A percentile compares a stretch with the other conserved stretches of the same genome.
These are phyloP conservation scores for Tenthredo notha DNA, from an alignment of 2,888 invertebrate genomes.

Conservation along the genomic window DNA sequence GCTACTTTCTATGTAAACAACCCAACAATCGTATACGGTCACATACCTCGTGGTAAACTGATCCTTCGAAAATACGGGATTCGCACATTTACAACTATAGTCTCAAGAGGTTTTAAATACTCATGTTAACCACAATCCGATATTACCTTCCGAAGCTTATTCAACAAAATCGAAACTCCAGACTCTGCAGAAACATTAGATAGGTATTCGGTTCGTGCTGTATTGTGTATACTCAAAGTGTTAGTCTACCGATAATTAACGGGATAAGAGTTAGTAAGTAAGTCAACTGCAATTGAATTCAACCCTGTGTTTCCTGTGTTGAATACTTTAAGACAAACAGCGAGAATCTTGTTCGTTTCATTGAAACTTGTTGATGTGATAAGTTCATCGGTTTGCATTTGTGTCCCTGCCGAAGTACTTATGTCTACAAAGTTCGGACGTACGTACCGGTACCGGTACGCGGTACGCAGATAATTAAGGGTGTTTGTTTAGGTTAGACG, in stretches of 20 bases:
- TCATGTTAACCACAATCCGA: background rate
- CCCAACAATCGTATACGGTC: constrained; percentile 3
- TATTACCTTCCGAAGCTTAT: background rate
- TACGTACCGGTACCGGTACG: background rate
- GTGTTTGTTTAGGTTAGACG: constrained; percentile 47
- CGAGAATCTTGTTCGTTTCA: constrained; percentile 26
- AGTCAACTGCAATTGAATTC: constrained; percentile 32
- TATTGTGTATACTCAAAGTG: background rate
- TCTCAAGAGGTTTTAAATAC: background rate
- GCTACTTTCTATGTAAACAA: constrained; percentile 42
- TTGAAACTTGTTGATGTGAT: constrained; percentile 45
- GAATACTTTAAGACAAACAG: constrained; percentile 10
- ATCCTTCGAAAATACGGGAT: constrained; percentile 6
- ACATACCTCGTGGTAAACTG: background rate
- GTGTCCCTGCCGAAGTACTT: constrained; percentile 26
- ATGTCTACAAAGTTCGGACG: constrained; percentile 36
- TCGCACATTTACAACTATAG: background rate
- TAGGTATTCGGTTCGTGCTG: background rate
- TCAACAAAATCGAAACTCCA: background rate
- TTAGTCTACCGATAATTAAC: constrained; percentile 1
- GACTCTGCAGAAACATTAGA: background rate
- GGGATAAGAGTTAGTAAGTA: background rate
- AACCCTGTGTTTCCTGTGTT: background rate
- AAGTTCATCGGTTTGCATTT: constrained; percentile 43
- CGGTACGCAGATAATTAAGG: constrained; percentile 46